phyloP scores from a whole-genome alignment of 2,113 vertebrate species.

The Entelurus aequoreus region DNA sequence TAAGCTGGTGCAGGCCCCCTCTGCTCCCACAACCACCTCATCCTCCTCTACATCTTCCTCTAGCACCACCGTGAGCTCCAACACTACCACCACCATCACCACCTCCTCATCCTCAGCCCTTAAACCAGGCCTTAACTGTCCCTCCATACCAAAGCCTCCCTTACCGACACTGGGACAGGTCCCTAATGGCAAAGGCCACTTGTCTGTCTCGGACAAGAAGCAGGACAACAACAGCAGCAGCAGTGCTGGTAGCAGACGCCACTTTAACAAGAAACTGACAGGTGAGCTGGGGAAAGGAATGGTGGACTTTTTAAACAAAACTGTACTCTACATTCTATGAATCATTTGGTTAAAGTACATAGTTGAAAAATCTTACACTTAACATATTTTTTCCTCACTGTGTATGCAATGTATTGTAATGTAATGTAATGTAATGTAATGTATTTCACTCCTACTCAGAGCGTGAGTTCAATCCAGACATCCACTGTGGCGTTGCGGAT shows the following conservation, averaged over 20 bases:
- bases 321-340: too few relatives aligned
- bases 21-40: slow-evolving; percentile 78
- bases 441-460: slow-evolving; percentile 65
- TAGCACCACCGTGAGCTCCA: slow-evolving; percentile 93
- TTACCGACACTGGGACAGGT: slow-evolving; percentile 92
- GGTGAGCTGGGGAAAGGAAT: slow-evolving; percentile 68
- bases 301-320: too few relatives aligned
- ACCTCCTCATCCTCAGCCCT: slow-evolving; percentile 86
- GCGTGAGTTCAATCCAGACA: slow-evolving; percentile 96
- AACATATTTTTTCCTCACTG: not conserved
- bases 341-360: too few relatives aligned
- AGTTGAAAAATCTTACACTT: too few relatives aligned
- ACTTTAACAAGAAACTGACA: slow-evolving; percentile 90
- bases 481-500: slow-evolving; percentile 97
- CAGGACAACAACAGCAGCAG: slow-evolving; percentile 75
- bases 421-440: not conserved
- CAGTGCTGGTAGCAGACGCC: slow-evolving; percentile 86
- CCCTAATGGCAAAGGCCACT: slow-evolving; percentile 95
- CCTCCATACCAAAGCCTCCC: slow-evolving; percentile 99
- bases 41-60: slow-evolving; percentile 82
- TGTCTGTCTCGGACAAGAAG: slow-evolving; percentile 86
- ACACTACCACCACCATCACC: slow-evolving; percentile 70
- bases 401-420: not conserved
- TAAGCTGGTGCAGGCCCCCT: slow-evolving; percentile 81
- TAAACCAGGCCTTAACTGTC: slow-evolving; percentile 98